Evolutionary conservation across 2,888 invertebrate genomes (phyloP), one percentile per base, ranked within the genome.

Genomic region (Scaptomyza tumidula): DNA sequence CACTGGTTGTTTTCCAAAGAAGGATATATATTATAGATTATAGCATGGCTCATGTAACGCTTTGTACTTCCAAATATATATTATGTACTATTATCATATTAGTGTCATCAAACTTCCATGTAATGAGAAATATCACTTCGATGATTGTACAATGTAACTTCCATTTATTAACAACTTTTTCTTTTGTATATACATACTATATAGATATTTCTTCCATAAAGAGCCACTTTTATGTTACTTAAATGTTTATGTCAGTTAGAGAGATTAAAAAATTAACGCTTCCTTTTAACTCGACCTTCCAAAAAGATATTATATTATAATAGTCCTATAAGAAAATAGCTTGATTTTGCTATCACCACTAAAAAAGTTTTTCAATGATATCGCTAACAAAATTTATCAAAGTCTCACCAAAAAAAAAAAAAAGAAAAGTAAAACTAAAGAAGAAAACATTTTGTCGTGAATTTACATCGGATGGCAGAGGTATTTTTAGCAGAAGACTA

Each of bases 1-100:
- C 39, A 53, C 56, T 72, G 62, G 53, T 62, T 69, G 57, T 71
- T 71, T 56, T 52, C 49, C 37, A 54, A 58, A 5, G 29, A 70
- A 41, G 45, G 62, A 62, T 50, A 62, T 35, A 35, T 52, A 69
- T 63, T 52, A 35, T 33, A 55, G 59, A 52, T 48, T 48, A 72
- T 48, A 68, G 52, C 27, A 56, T 58, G 53, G 43, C 52, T 70
- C 65, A 65, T 53, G 19, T 48, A 58, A 48, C 53, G 71, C 71
- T 71, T 55, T 49, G 57, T 54, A 71, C 37, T 46, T 50, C 19
- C 14, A 50, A 45, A 66, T 53, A 45, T 49, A 52, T 57, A 37
- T 67, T 64, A 65, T 52, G 66, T 53, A 45, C 60, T 41, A 41
- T 10, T 41, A 41, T 50, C 58, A 68, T 44, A 73, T 46, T 35